Evolutionary conservation across 2,888 invertebrate species (phyloP).

Genomic region (Ommatoiulus sabulosus): DNA sequence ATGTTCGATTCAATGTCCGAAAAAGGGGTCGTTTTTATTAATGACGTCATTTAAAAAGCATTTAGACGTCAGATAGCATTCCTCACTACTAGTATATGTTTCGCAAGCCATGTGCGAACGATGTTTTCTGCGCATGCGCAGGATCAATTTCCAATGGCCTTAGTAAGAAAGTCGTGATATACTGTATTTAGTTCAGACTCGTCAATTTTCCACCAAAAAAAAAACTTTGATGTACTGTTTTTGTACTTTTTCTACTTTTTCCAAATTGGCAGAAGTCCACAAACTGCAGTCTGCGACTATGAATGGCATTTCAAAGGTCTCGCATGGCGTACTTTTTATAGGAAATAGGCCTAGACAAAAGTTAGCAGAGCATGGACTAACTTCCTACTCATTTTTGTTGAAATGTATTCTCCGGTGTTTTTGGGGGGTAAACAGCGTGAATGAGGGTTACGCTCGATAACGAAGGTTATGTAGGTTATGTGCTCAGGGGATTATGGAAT

Average conservation of each 20-base stretch:
- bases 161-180: too few relatives aligned
- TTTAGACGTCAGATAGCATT: too few relatives aligned
- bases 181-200: too few relatives aligned
- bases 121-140: too few relatives aligned
- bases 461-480: conserved; percentile 15
- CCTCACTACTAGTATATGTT: too few relatives aligned
- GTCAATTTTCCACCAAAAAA: too few relatives aligned
- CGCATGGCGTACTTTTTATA: conserved; percentile 17
- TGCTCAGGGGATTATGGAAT: neutral
- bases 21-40: too few relatives aligned
- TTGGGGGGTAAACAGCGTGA: conserved; percentile 26
- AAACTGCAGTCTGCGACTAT: neutral
- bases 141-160: too few relatives aligned
- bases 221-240: too few relatives aligned
- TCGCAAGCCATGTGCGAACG: too few relatives aligned
- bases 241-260: neutral
- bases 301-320: neutral
- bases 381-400: conserved; percentile 29
- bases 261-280: neutral
- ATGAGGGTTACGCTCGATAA: neutral
- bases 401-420: neutral
- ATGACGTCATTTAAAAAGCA: too few relatives aligned
- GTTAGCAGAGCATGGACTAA: conserved; percentile 9
- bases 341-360: conserved; percentile 36
- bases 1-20: too few relatives aligned